Conservation (phyloP, 2,113 vertebrate genomes). For the Thunnus maccoyii region DNA sequence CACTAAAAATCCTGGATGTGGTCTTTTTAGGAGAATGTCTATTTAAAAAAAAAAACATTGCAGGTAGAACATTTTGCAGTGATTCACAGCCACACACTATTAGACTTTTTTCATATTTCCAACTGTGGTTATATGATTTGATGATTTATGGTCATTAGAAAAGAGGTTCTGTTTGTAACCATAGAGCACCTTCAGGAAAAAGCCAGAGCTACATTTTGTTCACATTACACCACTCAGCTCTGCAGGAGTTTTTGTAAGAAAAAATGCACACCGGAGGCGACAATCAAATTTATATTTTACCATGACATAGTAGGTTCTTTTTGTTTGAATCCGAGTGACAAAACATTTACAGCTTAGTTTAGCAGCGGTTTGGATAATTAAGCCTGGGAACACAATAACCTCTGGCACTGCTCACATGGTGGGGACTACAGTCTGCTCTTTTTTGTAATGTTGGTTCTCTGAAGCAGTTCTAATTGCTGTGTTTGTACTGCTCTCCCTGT, state of each 20-base stretch:
- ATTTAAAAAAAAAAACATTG: not conserved
- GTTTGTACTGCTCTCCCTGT: constrained; percentile 73
- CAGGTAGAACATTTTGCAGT: not conserved
- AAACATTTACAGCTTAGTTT: constrained; percentile 24
- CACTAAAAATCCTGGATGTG: too few relatives aligned
- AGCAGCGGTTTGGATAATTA: constrained; percentile 51
- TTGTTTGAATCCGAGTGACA: constrained; percentile 14
- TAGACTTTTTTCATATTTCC: not conserved
- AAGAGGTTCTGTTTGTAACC: constrained; percentile 27
- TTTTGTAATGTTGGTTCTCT: constrained; percentile 60
- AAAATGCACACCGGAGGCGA: not conserved
- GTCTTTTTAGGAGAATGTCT: too few relatives aligned
- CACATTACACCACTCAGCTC: constrained; percentile 19
- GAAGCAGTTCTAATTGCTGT: constrained; percentile 74
- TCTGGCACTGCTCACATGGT: constrained; percentile 71
- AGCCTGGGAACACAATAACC: constrained; percentile 79
- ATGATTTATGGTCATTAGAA: constrained; percentile 48
- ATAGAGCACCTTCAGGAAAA: not conserved
- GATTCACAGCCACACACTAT: not conserved
- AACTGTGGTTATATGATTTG: constrained; percentile 6
- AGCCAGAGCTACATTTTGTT: constrained; percentile 18
- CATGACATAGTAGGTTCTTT: not conserved
- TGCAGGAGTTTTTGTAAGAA: not conserved
- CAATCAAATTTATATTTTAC: constrained; percentile 12
- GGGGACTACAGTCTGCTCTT: constrained; percentile 40